Conservation (phyloP, 1,140 invertebrate genomes). For the Laupala kohalensis region DNA sequence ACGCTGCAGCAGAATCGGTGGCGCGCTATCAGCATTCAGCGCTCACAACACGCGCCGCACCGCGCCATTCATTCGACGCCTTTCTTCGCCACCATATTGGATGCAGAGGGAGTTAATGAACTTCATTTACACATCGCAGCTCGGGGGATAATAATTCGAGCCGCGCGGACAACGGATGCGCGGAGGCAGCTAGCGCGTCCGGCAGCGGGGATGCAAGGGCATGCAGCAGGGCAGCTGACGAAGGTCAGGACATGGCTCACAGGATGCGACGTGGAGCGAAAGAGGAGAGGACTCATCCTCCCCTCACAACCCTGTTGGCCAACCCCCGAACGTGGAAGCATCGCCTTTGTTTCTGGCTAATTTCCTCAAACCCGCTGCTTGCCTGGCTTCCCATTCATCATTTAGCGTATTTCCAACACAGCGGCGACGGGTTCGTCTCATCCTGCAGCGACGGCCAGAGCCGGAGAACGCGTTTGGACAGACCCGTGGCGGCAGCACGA, state of each 20-base stretch:
- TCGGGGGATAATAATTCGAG: not conserved
- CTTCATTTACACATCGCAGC: not conserved
- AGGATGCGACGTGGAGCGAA: not conserved
- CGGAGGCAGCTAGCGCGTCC: not conserved
- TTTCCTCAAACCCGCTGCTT: not conserved
- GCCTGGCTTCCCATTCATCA: not conserved
- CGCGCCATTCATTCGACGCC: not conserved
- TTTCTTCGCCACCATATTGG: not conserved
- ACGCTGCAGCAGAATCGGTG: not conserved
- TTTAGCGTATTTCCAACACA: not conserved
- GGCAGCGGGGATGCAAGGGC: no score
- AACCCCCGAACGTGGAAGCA: not conserved
- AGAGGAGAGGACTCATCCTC: not conserved
- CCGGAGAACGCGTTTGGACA: no score
- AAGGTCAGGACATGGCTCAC: not conserved
- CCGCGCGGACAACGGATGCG: not conserved
- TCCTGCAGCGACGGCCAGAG: not conserved
- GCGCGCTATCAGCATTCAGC: not conserved
- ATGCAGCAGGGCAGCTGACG: not conserved
- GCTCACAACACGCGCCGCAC: not conserved
- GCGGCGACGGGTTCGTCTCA: not conserved
- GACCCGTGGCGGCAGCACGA: no score
- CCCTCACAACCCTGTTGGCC: no score
- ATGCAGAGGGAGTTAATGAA: not conserved
- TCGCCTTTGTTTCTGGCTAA: not conserved